Evolutionary conservation across 2,888 invertebrate genomes (phyloP).

Genomic region (Lumbricus terrestris): DNA sequence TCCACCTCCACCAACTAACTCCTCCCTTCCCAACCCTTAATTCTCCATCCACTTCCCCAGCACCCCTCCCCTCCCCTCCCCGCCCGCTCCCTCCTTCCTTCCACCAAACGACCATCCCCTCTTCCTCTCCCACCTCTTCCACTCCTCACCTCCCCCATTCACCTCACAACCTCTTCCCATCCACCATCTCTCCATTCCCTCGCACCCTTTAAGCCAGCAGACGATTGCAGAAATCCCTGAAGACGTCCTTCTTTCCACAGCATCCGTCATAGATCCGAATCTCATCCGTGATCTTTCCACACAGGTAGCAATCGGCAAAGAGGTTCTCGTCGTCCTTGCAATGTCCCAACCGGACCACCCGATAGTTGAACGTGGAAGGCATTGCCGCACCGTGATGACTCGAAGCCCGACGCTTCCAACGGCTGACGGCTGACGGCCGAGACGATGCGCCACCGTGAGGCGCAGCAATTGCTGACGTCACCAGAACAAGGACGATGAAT

Average conservation of each 20-base stretch:
- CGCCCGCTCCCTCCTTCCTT: too few species aligned
- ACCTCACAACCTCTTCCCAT: background rate
- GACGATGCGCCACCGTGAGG: background rate
- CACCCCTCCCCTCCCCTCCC: too few species aligned
- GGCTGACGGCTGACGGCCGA: background rate
- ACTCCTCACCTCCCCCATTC: too few species aligned
- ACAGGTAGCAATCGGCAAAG: slow-evolving; percentile 18
- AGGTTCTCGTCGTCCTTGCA: background rate
- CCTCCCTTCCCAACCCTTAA: background rate
- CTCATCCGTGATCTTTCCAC: slow-evolving; percentile 10
- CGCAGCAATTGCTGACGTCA: background rate
- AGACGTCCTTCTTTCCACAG: background rate
- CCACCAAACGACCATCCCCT: background rate
- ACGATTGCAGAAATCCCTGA: background rate
- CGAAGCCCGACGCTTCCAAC: background rate
- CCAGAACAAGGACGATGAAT: background rate
- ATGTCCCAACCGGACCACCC: background rate
- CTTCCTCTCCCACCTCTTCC: too few species aligned
- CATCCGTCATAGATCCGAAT: background rate
- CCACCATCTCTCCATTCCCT: background rate
- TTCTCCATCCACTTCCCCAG: background rate
- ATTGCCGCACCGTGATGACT: background rate
- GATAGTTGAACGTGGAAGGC: background rate
- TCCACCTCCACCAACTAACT: too few species aligned
- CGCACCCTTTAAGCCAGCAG: background rate